Percentiles rank a stretch among this genome's conserved stretches.
Conservation (phyloP, 1,140 invertebrate genomes). For the Anastrepha ludens region DNA sequence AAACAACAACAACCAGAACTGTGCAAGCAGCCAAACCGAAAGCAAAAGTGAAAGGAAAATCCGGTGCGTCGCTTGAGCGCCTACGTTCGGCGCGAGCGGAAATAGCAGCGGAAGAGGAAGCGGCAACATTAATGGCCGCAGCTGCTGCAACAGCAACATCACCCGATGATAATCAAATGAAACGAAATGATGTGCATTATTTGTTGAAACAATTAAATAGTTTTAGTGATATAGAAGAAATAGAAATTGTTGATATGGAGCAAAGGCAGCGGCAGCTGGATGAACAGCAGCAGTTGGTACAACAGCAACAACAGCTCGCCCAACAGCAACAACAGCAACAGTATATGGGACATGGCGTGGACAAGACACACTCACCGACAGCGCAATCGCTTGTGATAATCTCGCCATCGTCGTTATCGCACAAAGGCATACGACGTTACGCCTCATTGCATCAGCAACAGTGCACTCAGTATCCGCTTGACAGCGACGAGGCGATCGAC, state of each 20-base stretch:
- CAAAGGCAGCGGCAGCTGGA: conserved; percentile 66
- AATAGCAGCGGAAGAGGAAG: conserved; percentile 50
- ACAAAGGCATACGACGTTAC: conserved; percentile 63
- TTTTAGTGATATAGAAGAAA: conserved; percentile 75
- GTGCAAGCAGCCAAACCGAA: conserved; percentile 64
- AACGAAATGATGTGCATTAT: conserved; percentile 75
- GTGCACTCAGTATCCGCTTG: conserved; percentile 50
- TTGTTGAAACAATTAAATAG: conserved; percentile 75
- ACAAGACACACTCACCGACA: conserved; percentile 56
- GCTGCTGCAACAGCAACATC: conserved; percentile 59
- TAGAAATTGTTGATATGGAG: conserved; percentile 75
- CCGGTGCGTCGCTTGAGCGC: conserved; percentile 68
- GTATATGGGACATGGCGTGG: conserved; percentile 19
- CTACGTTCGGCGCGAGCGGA: conserved; percentile 66
- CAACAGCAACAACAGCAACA: conserved; percentile 51
- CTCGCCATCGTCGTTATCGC: conserved; percentile 68
- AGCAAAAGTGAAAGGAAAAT: conserved; percentile 64
- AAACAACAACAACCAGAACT: conserved; percentile 55
- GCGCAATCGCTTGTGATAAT: conserved; percentile 59
- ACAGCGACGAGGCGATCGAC: conserved; percentile 29
- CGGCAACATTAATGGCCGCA: conserved; percentile 46
- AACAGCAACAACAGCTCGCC: conserved; percentile 55
- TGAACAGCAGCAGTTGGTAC: conserved; percentile 57
- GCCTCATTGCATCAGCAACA: conserved; percentile 58
- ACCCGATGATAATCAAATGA: conserved; percentile 70